Evolutionary conservation across 2,888 invertebrate genomes (phyloP).

Genomic region (Melanostoma mellinum): DNA sequence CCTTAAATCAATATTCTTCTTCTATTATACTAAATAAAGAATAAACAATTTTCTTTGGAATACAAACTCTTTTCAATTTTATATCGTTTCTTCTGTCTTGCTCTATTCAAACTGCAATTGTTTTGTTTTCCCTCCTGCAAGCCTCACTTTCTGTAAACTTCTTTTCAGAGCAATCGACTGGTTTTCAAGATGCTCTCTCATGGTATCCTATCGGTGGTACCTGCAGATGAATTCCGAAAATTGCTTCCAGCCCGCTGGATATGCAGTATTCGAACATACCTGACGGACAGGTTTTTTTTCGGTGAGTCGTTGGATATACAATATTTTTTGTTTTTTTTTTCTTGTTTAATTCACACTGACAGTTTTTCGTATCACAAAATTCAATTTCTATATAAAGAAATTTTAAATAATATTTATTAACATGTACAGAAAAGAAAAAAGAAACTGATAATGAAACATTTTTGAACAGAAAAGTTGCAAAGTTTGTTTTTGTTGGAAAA

Average conservation of each 20-base stretch:
- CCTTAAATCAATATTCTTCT: neutral
- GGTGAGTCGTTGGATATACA: conserved; percentile 63
- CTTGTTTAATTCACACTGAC: conserved; percentile 20
- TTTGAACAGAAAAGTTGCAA: too few relatives aligned
- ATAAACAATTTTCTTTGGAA: neutral
- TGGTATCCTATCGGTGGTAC: conserved; percentile 69
- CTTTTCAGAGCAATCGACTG: conserved; percentile 67
- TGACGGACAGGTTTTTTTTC: conserved; percentile 40
- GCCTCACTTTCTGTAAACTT: conserved; percentile 73
- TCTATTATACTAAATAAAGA: neutral
- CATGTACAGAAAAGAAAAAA: too few relatives aligned
- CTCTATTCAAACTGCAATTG: conserved; percentile 58
- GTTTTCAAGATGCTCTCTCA: conserved; percentile 53
- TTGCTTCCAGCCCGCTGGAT: conserved; percentile 71
- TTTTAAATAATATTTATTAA: neutral
- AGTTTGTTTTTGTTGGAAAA: too few relatives aligned
- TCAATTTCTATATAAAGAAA: conserved; percentile 12
- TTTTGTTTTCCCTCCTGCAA: conserved; percentile 67
- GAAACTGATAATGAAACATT: too few relatives aligned
- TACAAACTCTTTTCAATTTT: neutral
- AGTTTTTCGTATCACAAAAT: conserved; percentile 23
- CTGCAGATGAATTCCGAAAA: conserved; percentile 68
- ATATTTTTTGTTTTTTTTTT: conserved; percentile 33
- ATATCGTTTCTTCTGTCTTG: conserved; percentile 51
- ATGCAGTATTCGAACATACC: conserved; percentile 62